Evolutionary conservation across 2,113 vertebrate genomes (phyloP).

Genomic region (Ranitomeya variabilis): DNA sequence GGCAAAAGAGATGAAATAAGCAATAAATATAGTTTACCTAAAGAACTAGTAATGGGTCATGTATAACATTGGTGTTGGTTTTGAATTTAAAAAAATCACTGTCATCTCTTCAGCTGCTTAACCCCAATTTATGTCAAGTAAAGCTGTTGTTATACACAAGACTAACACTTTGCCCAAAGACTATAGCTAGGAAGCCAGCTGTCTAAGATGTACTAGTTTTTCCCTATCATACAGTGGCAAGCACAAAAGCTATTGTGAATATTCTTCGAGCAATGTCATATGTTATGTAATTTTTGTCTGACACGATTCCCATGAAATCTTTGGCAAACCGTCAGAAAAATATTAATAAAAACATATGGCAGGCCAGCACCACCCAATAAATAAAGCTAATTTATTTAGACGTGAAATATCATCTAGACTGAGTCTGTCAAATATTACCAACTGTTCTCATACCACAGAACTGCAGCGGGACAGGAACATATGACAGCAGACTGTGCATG

Average conservation of each 20-base stretch:
- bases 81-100: not conserved
- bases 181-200: not conserved
- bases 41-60: no score
- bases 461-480: slow-evolving; percentile 5
- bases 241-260: slow-evolving; percentile 23
- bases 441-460: slow-evolving; percentile 49
- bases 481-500: slow-evolving; percentile 45
- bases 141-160: not conserved
- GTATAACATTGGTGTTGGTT: not conserved
- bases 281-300: slow-evolving; percentile 55
- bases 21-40: no score
- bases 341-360: slow-evolving; percentile 57
- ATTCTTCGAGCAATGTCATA: slow-evolving; percentile 52
- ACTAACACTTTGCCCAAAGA: slow-evolving; percentile 13
- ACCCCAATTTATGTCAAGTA: not conserved
- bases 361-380: slow-evolving; percentile 50
- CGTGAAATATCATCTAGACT: slow-evolving; percentile 47
- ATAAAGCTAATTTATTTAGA: slow-evolving; percentile 57
- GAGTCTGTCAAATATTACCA: slow-evolving; percentile 51
- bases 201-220: not conserved
- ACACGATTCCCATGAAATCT: slow-evolving; percentile 51
- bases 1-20: no score
- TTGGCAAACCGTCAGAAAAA: slow-evolving; percentile 44
- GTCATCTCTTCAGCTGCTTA: not conserved
- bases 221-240: not conserved